phyloP scores from a whole-genome alignment of 2,113 vertebrate species.

The Lota lota region DNA sequence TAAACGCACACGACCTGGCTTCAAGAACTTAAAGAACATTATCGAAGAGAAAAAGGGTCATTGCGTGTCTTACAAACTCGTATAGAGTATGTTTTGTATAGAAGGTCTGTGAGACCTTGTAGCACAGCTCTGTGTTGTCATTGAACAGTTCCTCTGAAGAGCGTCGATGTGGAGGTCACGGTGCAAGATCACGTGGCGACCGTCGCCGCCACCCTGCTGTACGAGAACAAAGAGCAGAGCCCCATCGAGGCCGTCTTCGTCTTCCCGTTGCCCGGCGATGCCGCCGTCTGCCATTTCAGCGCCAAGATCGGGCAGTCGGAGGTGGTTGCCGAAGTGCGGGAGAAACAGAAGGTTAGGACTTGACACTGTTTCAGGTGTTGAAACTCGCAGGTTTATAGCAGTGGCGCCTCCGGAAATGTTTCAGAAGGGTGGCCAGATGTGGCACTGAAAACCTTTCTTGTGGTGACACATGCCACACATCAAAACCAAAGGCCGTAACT shows the following conservation, averaged over 20 bases:
- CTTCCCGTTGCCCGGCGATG: constrained; percentile 81
- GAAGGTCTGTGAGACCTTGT: too few species aligned
- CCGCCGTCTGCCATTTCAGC: constrained; percentile 78
- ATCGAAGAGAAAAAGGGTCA: neutral
- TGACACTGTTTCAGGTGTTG: too few species aligned
- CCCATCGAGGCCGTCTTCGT: constrained; percentile 79
- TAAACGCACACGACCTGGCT: too few species aligned
- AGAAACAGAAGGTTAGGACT: constrained; percentile 72
- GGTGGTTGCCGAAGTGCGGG: constrained; percentile 76
- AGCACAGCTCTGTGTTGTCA: neutral
- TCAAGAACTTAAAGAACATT: too few species aligned
- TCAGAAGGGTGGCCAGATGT: too few species aligned
- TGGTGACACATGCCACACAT: too few species aligned
- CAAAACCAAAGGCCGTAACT: too few species aligned
- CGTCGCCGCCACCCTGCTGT: constrained; percentile 76
- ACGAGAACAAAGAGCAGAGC: constrained; percentile 76
- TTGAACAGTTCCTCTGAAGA: constrained; percentile 78
- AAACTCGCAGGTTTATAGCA: neutral
- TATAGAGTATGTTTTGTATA: neutral
- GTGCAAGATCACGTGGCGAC: constrained; percentile 78
- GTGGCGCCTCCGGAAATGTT: too few species aligned
- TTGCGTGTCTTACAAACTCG: neutral
- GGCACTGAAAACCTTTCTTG: too few species aligned
- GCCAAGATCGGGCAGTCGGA: constrained; percentile 71
- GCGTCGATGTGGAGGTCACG: constrained; percentile 72